These are phyloP conservation scores for Heliconius hermathena DNA, from an alignment of 1,140 invertebrate species.

Conservation along the genomic window DNA sequence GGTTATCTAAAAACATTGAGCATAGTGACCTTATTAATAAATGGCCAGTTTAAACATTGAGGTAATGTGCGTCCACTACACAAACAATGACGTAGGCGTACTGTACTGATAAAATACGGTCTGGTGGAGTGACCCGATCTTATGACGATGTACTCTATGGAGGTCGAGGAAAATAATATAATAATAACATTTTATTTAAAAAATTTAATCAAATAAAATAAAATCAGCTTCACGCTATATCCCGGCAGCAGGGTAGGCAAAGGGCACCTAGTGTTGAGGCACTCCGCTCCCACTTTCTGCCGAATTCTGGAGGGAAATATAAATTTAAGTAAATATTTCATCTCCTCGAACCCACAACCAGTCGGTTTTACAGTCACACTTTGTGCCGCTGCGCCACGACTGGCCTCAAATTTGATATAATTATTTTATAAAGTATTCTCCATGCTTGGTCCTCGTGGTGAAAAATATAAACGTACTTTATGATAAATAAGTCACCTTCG, in stretches of 20 bases:
- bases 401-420: not conserved
- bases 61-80: not conserved
- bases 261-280: too few relatives aligned
- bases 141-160: not conserved
- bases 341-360: too few relatives aligned
- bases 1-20: not conserved
- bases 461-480: not conserved
- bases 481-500: not conserved
- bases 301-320: too few relatives aligned
- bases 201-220: not conserved
- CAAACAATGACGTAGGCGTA: not conserved
- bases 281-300: too few relatives aligned
- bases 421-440: not conserved
- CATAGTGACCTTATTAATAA: not conserved
- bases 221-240: not conserved
- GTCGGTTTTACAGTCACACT: too few relatives aligned
- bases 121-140: not conserved
- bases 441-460: not conserved
- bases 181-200: not conserved
- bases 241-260: too few relatives aligned
- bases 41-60: slow-evolving; percentile 6
- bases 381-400: too few relatives aligned
- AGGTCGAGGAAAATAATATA: not conserved
- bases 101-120: not conserved
- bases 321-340: too few relatives aligned